Evolutionary conservation across 2,888 invertebrate genomes (phyloP).

Genomic region (Portevinia maculata): DNA sequence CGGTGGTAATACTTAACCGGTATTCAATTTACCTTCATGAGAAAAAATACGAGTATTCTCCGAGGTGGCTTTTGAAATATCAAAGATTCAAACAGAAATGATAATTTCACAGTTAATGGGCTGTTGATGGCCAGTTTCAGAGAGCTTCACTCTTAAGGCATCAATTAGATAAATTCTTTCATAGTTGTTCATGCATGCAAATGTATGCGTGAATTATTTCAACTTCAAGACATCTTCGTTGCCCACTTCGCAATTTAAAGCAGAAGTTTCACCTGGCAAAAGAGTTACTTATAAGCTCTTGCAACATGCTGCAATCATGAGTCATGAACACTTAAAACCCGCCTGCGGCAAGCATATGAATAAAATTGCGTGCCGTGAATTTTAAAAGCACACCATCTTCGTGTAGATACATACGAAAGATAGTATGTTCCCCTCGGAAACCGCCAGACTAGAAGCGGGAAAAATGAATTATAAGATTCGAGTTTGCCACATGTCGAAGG

Average conservation of each 20-base stretch:
- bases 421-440: conserved; percentile 1
- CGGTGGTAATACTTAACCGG: conserved; percentile 38
- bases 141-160: conserved; percentile 3
- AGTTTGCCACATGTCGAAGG: conserved; percentile 34
- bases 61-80: conserved; percentile 30
- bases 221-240: not conserved
- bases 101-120: conserved; percentile 21
- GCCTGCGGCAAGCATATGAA: conserved; percentile 2
- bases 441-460: conserved; percentile 1
- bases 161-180: conserved; percentile 12
- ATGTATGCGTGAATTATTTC: not conserved
- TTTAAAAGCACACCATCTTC: conserved; percentile 10
- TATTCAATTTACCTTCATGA: conserved; percentile 24
- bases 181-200: not conserved
- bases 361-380: conserved; percentile 36
- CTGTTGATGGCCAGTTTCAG: conserved; percentile 5
- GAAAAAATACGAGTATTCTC: not conserved
- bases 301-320: conserved; percentile 36
- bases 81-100: conserved; percentile 39
- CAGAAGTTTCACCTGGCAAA: not conserved
- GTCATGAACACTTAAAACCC: conserved; percentile 33
- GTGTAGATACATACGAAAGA: conserved; percentile 18
- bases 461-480: conserved; percentile 30
- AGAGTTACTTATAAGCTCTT: not conserved
- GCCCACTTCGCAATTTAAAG: conserved; percentile 6